A percentile compares a stretch with the other conserved stretches of the same genome.
Evolutionary conservation across 2,797 vertebrate species (phyloP).

Genomic region (Cossypha dichroa): DNA sequence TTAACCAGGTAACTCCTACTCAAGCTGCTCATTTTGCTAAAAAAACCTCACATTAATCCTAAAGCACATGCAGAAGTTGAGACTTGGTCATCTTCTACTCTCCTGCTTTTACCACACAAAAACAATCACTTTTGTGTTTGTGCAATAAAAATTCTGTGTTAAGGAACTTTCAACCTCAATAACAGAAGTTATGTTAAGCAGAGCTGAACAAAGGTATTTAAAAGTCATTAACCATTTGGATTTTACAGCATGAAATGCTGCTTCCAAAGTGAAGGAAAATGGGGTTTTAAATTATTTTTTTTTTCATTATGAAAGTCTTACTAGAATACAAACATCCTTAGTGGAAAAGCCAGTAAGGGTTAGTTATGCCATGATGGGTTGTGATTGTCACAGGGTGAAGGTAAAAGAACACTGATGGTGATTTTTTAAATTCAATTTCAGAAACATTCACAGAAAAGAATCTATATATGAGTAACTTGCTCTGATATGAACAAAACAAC

Average conservation of each 20-base stretch:
- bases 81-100: neutral
- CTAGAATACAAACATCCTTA: neutral
- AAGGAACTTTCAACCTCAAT: neutral
- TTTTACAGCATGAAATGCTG: neutral
- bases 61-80: fast-evolving
- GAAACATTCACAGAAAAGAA: neutral
- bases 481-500: neutral
- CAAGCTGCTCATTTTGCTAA: neutral
- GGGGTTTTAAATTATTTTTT: fast-evolving
- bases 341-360: neutral
- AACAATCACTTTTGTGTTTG: neutral
- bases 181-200: neutral
- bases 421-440: neutral
- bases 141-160: neutral
- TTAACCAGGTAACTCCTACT: neutral
- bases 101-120: neutral
- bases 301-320: neutral
- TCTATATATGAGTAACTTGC: neutral
- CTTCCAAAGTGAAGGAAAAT: neutral
- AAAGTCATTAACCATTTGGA: neutral
- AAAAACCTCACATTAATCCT: neutral
- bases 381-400: fast-evolving
- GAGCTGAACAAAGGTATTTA: neutral
- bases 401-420: neutral
- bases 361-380: neutral